Evolutionary conservation across 2,888 invertebrate species (phyloP), one percentile per base, ranked within the genome.

Genomic region (Gnatocerus cornutus): DNA sequence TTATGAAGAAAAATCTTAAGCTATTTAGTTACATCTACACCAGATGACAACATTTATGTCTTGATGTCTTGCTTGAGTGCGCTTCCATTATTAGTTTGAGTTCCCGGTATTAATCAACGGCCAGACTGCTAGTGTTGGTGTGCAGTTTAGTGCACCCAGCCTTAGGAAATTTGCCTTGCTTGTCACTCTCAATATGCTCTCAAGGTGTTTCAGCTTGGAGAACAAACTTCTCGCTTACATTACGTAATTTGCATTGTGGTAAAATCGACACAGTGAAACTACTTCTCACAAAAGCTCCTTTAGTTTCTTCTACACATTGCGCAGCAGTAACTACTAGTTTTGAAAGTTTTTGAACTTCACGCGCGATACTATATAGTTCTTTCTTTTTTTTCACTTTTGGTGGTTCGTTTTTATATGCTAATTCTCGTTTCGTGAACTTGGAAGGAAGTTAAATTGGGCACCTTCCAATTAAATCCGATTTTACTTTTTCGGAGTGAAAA

Each of bases 141-240:
- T 59, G 59, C 59, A 59, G 33, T 59, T 59, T 59, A 46, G 46
- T 59, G 59, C 59, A 59, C 29, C 37, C 46, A 46, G 7, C 21
- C 45, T 58, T 58, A 39, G n/a, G 6, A 13, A 41, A 55, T 10
- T 55, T 55, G 14, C 39, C 30, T 13, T 16, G 12, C 27, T 37
- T 55, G 39, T 16, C 39, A 55, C 37, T 37, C 13, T n/a, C 7
- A 55, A 33, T 13, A 13, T 14, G 9, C 16, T 37, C 16, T 33
- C 55, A 55, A 55, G 55, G 55, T 55, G 55, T 37, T 14, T 55
- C 27, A 39, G 39, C 37, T 55, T 37, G 37, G 12, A 33, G 16
- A 9, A 27, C 7, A 10, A 30, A 12, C 30, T 50, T 30, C 30
- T 9, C 41, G 41, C 13, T 41, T 41, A 10, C 41, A 41, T 41